These are phyloP conservation scores for Dallia pectoralis DNA, from an alignment of 2,797 vertebrate genomes.

Conservation along the genomic window DNA sequence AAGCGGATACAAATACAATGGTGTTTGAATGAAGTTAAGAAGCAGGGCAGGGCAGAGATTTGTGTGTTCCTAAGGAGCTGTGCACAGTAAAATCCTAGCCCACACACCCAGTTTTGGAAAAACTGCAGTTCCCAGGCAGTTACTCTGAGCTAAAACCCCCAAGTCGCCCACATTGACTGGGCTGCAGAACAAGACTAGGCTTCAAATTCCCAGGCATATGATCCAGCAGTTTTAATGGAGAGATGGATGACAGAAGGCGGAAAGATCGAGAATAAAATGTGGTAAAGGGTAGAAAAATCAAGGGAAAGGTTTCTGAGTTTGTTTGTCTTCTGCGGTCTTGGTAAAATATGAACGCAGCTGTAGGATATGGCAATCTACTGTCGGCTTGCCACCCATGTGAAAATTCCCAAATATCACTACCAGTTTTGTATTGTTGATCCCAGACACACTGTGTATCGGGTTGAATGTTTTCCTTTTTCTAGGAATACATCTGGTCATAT, in stretches of 20 bases:
- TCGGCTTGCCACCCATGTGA: not conserved
- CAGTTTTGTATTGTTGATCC: not conserved
- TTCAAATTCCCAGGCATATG: slow-evolving; percentile 39
- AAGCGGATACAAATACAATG: not conserved
- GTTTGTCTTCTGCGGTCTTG: not conserved
- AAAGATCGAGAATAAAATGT: slow-evolving; percentile 12
- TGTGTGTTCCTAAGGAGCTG: not conserved
- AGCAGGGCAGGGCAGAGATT: not conserved
- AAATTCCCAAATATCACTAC: not conserved
- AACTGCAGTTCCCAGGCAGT: slow-evolving; percentile 6
- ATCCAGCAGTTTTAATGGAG: slow-evolving; percentile 36
- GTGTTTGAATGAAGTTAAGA: not conserved
- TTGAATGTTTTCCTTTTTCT: no score
- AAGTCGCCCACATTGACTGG: slow-evolving; percentile 38
- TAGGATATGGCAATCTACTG: not conserved
- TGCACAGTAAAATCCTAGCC: slow-evolving; percentile 34
- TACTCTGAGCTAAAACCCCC: slow-evolving; percentile 11
- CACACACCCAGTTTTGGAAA: slow-evolving; percentile 27
- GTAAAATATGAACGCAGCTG: slow-evolving; percentile 8
- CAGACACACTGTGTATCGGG: no score
- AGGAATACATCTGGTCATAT: no score
- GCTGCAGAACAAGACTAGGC: slow-evolving; percentile 36
- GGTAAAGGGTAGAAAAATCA: not conserved
- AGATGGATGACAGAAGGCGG: slow-evolving; percentile 32
- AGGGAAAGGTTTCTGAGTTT: slow-evolving; percentile 7